Evolutionary conservation across 2,888 invertebrate species (phyloP), one percentile per base, ranked within the genome.

Genomic region (Bombylius discolor): DNA sequence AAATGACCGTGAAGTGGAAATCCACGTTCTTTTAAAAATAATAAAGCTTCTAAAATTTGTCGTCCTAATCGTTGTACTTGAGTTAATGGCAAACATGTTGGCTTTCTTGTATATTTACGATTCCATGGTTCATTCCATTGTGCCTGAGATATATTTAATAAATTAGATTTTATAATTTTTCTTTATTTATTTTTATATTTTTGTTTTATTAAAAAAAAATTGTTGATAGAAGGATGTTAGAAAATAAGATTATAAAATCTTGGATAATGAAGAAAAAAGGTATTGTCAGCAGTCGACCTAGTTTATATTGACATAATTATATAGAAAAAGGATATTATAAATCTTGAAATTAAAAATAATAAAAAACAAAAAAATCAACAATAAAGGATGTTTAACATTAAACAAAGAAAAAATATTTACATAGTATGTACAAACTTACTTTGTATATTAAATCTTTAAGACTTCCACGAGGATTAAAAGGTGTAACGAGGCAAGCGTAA

Each of bases 391-490:
- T 23, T 23, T 23, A 23, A 23, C n/a, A n/a, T n/a, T 23, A 23
- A 23, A 23, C 23, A 23, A 23, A 23, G 23, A 23, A 23, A 23
- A n/a, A n/a, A n/a, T n/a, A 23, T 23, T 2, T 23, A 23, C 23
- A 23, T 23, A 23, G 1, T 23, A n/a, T n/a, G n/a, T n/a, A 23
- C 23, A 23, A 23, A 60, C 72, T 73, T 69, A 89, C 90, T 79
- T 87, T 87, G 68, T 90, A 91, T 64, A 94, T 89, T 56, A 93
- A 78, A 76, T 95, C 94, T 73, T 90, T 92, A 56, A 95, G 77
- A 66, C 91, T 92, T 52, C 94, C 94, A 61, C 83, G 79, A 39
- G 84, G 81, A 70, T 90, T 91, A 63, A 90, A 84, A 0, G 93
- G 93, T 65, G 88, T 82, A 5, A 94, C 84, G 34, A 89, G 78